These are phyloP conservation scores for Stenotaenia linearis DNA, from an alignment of 2,888 invertebrate genomes.

Conservation along the genomic window DNA sequence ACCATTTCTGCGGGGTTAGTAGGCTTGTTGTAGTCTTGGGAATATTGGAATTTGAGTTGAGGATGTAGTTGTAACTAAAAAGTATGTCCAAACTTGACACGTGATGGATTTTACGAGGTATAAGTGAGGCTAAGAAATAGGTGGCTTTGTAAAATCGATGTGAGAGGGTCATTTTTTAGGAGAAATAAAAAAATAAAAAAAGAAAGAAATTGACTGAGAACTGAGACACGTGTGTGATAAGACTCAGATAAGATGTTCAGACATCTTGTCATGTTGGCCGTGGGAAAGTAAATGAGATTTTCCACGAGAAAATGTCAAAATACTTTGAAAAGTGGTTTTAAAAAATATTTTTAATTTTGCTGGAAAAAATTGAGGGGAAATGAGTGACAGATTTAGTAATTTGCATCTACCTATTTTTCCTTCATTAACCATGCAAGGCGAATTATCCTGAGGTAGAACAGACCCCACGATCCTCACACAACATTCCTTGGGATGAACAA, in stretches of 20 bases:
- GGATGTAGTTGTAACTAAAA: neutral
- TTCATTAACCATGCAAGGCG: neutral
- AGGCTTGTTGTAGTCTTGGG: neutral
- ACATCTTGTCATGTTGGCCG: neutral
- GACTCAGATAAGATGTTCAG: neutral
- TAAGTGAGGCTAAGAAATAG: neutral
- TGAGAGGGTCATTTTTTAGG: neutral
- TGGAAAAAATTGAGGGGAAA: too few relatives aligned
- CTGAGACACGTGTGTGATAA: neutral
- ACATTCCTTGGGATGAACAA: neutral
- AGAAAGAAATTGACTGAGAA: neutral
- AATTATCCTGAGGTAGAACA: neutral
- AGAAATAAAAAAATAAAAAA: neutral
- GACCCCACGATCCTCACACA: neutral
- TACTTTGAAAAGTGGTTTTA: neutral
- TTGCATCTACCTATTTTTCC: too few relatives aligned
- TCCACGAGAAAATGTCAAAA: neutral
- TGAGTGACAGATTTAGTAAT: too few relatives aligned
- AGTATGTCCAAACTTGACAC: neutral
- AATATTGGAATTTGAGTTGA: neutral
- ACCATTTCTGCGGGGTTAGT: constrained; percentile 3
- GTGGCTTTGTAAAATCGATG: neutral
- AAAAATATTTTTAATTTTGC: too few relatives aligned
- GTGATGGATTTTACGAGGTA: neutral
- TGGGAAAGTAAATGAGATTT: neutral